These are phyloP conservation scores for Salmo trutta DNA, from an alignment of 2,797 vertebrate genomes.

Conservation along the genomic window DNA sequence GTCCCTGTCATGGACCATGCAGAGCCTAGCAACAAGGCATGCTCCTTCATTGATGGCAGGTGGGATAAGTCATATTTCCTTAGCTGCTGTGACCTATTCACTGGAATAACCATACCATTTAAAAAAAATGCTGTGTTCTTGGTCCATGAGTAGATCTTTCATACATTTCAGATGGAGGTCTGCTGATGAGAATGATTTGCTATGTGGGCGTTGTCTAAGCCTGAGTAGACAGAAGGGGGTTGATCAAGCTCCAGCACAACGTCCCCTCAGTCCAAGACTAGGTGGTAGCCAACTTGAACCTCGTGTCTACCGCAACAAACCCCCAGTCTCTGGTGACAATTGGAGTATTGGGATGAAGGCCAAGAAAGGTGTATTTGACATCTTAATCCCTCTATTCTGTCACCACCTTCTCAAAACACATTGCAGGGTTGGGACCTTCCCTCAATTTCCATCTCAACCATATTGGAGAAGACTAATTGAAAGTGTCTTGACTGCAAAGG, in stretches of 20 bases:
- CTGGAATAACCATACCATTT: background rate
- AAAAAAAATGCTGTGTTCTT: background rate
- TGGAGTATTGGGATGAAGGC: slow-evolving; percentile 28
- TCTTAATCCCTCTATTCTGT: background rate
- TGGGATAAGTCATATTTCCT: no score
- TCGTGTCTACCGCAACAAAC: slow-evolving; percentile 40
- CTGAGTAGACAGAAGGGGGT: slow-evolving; percentile 19
- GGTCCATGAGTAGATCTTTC: background rate
- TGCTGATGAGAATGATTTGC: slow-evolving; percentile 64
- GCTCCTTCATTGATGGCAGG: slow-evolving; percentile 35
- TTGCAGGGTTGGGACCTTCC: no score
- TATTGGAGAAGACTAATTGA: no score
- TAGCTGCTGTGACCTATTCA: no score
- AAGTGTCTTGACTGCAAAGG: no score
- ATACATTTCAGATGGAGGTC: slow-evolving; percentile 62
- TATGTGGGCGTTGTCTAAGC: slow-evolving; percentile 54
- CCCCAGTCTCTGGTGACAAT: background rate
- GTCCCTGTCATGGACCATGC: slow-evolving; percentile 43
- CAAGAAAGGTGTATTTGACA: slow-evolving; percentile 11
- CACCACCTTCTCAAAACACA: no score
- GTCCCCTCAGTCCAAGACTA: background rate
- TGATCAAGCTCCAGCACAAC: background rate
- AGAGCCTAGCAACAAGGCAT: slow-evolving; percentile 56
- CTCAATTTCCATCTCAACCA: no score
- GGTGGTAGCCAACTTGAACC: slow-evolving; percentile 11